Conservation (phyloP, 2,797 vertebrate species). For the Myotis findleyi region DNA sequence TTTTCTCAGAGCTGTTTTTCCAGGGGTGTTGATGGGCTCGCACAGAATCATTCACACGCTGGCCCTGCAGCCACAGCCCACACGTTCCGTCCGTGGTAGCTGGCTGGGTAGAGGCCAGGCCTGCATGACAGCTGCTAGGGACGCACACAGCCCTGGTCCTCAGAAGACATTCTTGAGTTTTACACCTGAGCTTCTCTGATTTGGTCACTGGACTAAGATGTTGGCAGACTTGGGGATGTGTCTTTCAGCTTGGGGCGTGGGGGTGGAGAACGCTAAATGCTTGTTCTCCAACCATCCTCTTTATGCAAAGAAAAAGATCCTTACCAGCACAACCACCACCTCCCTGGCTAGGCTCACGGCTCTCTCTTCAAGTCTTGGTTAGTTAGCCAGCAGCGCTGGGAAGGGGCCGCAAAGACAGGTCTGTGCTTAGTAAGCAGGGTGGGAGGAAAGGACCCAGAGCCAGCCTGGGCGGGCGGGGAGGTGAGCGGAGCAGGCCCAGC, state of each 20-base stretch:
- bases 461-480: background rate
- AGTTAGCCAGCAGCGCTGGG: background rate
- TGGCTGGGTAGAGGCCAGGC: background rate
- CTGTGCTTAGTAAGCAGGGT: background rate
- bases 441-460: background rate
- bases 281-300: background rate
- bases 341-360: background rate
- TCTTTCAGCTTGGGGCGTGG: background rate
- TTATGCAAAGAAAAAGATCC: background rate
- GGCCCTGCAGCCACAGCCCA: background rate
- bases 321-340: background rate
- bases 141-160: background rate
- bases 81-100: background rate
- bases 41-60: background rate
- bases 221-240: background rate
- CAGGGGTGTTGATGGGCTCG: background rate
- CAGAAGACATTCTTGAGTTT: background rate
- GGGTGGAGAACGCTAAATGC: background rate
- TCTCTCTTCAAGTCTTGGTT: background rate
- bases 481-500: background rate
- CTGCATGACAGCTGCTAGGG: background rate
- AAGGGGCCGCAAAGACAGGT: background rate
- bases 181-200: background rate
- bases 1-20: conserved; percentile 40
- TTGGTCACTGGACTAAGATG: background rate